phyloP scores from a whole-genome alignment of 2,888 invertebrate genomes.

The Cantharis rufa region DNA sequence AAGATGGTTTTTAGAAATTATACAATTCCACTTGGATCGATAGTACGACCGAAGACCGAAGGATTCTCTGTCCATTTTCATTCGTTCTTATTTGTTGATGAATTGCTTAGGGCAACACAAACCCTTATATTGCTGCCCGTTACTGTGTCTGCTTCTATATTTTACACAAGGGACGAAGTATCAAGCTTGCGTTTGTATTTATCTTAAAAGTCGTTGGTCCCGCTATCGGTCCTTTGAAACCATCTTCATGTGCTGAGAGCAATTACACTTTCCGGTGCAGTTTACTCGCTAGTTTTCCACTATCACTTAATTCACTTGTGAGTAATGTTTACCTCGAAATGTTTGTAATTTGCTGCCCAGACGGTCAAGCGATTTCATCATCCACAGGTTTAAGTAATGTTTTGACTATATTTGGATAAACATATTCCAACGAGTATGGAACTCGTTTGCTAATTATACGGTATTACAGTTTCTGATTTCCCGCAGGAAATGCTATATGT shows the following conservation, averaged over 20 bases:
- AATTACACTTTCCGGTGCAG: constrained; percentile 22
- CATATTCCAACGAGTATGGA: constrained; percentile 15
- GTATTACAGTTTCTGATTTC: constrained; percentile 37
- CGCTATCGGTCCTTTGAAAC: constrained; percentile 13
- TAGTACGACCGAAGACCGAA: constrained; percentile 18
- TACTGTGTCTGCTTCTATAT: constrained; percentile 23
- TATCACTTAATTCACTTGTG: neutral
- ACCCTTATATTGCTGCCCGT: constrained; percentile 30
- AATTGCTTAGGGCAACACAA: constrained; percentile 31
- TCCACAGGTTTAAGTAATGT: neutral
- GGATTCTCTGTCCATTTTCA: constrained; percentile 19
- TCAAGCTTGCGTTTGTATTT: constrained; percentile 19
- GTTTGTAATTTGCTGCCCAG: neutral
- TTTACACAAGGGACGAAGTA: constrained; percentile 19
- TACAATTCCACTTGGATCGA: constrained; percentile 14
- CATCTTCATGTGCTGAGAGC: constrained; percentile 17
- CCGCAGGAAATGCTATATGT: constrained; percentile 31
- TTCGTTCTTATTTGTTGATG: constrained; percentile 35
- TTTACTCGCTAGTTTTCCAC: constrained; percentile 7
- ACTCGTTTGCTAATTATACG: constrained; percentile 36
- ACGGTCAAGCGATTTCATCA: constrained; percentile 10
- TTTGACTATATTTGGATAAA: constrained; percentile 21
- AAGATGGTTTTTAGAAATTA: neutral
- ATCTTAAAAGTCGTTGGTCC: constrained; percentile 18
- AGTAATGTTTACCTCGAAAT: neutral